phyloP scores from a whole-genome alignment of 2,113 vertebrate species.

The Monopterus albus region DNA sequence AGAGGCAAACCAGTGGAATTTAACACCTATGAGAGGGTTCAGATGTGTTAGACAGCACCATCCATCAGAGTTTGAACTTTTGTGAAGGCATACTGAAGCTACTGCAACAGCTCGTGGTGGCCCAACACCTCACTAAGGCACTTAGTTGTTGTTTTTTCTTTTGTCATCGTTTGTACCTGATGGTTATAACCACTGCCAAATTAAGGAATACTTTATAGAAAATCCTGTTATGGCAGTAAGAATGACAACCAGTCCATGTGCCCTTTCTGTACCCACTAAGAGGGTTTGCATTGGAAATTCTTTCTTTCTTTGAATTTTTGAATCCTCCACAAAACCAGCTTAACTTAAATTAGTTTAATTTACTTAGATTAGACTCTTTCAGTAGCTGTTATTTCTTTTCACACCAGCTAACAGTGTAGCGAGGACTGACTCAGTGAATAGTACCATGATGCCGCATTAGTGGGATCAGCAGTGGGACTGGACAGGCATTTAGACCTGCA shows the following conservation, averaged over 20 bases:
- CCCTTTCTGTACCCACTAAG: too few relatives aligned
- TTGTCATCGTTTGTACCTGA: neutral
- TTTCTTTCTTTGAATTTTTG: conserved; percentile 6
- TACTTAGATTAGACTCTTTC: neutral
- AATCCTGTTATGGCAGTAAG: neutral
- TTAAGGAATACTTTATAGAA: neutral
- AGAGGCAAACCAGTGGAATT: neutral
- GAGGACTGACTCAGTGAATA: conserved; percentile 18
- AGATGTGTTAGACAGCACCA: neutral
- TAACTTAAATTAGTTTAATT: too few relatives aligned
- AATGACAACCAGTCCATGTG: neutral
- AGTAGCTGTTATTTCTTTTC: neutral
- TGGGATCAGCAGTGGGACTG: conserved; percentile 10
- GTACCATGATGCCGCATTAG: neutral
- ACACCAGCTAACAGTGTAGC: neutral
- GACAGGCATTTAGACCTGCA: conserved; percentile 25
- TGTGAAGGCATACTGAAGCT: neutral
- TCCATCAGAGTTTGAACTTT: neutral
- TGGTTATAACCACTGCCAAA: neutral
- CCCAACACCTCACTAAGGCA: neutral
- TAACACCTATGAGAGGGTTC: neutral
- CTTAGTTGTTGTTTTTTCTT: neutral
- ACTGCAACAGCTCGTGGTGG: neutral
- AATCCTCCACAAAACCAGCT: neutral
- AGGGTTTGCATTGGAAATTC: neutral